Base-by-base conservation (phyloP, 2,113 vertebrate species). In the Sinocyclocheilus rhinocerous region DNA sequence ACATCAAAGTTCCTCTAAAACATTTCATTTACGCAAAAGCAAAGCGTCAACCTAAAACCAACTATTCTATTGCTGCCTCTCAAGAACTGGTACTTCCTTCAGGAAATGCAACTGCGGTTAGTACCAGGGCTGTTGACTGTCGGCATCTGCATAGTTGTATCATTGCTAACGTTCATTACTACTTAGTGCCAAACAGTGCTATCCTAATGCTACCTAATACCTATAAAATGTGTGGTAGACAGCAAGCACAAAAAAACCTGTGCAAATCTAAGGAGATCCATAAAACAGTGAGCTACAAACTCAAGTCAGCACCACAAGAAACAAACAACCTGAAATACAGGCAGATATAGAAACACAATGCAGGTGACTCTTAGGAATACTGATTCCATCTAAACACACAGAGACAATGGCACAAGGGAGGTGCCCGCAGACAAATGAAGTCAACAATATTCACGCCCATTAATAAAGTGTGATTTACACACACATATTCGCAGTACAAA, bases 401-500 rank as follows among this genome's bases (percentile, higher is more conserved):
- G 29, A 80, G 73, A 84, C 80, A 85, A 85, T 82, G 36, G 75
- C 63, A 55, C 39, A 33, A 48, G 70, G 87, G 70, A 85, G 83
- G 87, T 73, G 42, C 79, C 83, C 78, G 81, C 73, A 42, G 50
- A 81, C 77, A 76, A 80, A 85, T 85, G 33, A 69, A 85, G 87
- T 76, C 61, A 52, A 85, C 39, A 42, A 69, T 69, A 61, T 70
- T 42, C 76, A 88, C 84, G 6, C 69, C 48, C 70, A 72, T 72
- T 88, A 88, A 86, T 70, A 80, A 70, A 84, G 50, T 79, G 16
- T 22, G 61, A 85, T 72, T 83, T 70, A 81, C 84, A 85, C 79
- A 90, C 90, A 75, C 7, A 61, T 45, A 61, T 36, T 91, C 90
- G 87, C 65, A 88, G 87, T 91, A 92, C 91, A 92, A 93, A 94